These are phyloP conservation scores for Loris lydekkerianus DNA, from an alignment of 2,797 vertebrate species.

Conservation along the genomic window DNA sequence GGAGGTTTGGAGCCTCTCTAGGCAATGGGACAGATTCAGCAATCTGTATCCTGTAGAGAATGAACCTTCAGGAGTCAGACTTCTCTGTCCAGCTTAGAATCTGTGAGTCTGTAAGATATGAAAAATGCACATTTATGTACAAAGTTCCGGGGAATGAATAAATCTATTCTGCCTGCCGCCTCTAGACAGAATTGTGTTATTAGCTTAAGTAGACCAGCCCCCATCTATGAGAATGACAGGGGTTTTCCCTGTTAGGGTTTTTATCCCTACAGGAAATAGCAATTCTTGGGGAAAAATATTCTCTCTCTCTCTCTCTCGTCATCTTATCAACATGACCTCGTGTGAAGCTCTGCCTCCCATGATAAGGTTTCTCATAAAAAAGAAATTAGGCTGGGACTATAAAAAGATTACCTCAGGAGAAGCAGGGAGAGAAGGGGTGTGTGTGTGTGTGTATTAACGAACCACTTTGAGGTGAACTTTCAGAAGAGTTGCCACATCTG, in stretches of 20 bases:
- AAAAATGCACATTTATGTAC: constrained; percentile 11
- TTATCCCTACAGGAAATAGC: constrained; percentile 82
- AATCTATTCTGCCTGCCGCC: constrained; percentile 41
- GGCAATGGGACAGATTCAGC: constrained; percentile 11
- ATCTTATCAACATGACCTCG: constrained; percentile 39
- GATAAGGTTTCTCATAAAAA: constrained; percentile 55
- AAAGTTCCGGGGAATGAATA: constrained; percentile 31
- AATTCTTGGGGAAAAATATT: constrained; percentile 49
- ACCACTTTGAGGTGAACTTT: not conserved
- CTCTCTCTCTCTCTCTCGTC: constrained; percentile 43
- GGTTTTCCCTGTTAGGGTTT: constrained; percentile 83
- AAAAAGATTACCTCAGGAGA: not conserved
- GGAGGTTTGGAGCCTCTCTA: not conserved
- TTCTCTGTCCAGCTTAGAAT: constrained; percentile 22
- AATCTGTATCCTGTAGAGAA: constrained; percentile 20
- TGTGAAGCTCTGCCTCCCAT: not conserved
- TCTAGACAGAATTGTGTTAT: constrained; percentile 57
- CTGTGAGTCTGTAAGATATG: constrained; percentile 32
- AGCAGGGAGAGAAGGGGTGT: not conserved
- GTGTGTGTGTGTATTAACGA: not conserved
- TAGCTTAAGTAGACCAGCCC: constrained; percentile 56
- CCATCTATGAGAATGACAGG: not conserved
- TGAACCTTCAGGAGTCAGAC: not conserved
- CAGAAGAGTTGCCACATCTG: not conserved
- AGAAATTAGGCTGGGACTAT: not conserved